Base-by-base conservation (phyloP, 2,888 invertebrate species). In the Aspidiotus rigidus region DNA sequence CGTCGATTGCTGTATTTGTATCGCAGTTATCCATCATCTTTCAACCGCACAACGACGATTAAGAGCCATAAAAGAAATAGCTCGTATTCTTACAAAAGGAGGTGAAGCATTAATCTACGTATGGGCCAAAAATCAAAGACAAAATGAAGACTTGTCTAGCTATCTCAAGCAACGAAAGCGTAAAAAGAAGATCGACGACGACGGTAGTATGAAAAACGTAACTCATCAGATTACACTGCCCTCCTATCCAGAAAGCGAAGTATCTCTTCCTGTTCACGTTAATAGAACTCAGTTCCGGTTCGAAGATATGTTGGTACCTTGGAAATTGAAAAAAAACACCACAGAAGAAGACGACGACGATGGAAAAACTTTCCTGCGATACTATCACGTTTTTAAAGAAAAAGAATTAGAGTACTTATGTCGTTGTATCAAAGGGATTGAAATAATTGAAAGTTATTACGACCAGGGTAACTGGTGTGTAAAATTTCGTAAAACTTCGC, bases 401-500 rank as follows among this genome's bases (percentile, higher is more conserved):
- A 84, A 84, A 0, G 97, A 95, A 80, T 78, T 95, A 53, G 85
- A 88, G 74, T 74, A 78, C 1, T 78, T 95, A 56, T 88, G 89
- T 73, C 75, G 76, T 28, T 78, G 81, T 72, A 73, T 86, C 7
- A 73, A 79, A 0, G 79, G 78, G 57, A 79, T 88, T 54, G 75
- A 76, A 57, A 79, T 95, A 11, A 77, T 84, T 44, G 80, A 83
- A 41, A 85, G 84, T 74, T 98, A 92, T 78, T 96, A 96, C 76
- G 97, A 97, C 78, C 90, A 97, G 78, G 98, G 98, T 0, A 98
- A 98, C 78, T 95, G 96, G 91, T 96, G 95, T 81, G 84, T 90
- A 44, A 80, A 90, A 73, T 84, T 93, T 75, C 80, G 84, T 76
- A 91, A 89, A 81, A 76, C 28, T 28, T 28, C 28, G 28, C 28